phyloP scores from a whole-genome alignment of 2,797 vertebrate genomes.

The Psittacula derbiana region DNA sequence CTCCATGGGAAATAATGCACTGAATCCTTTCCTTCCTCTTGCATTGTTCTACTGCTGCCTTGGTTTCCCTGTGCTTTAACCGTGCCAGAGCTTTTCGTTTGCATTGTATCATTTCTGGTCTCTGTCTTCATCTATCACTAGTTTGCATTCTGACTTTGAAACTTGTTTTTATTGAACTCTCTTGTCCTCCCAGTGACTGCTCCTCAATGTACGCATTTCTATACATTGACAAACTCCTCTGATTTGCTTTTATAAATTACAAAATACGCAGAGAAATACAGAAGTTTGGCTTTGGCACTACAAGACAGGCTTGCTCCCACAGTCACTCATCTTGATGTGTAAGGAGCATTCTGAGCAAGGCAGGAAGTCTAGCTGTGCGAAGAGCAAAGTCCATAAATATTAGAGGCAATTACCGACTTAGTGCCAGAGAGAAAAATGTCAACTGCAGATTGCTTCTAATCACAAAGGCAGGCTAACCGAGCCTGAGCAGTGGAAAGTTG shows the following conservation, averaged over 20 bases:
- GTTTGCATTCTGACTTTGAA: not conserved
- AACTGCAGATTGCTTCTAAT: not conserved
- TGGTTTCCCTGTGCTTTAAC: not conserved
- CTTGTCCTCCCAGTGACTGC: not conserved
- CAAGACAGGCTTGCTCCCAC: not conserved
- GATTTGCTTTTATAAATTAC: not conserved
- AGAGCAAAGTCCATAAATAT: not conserved
- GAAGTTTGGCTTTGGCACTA: not conserved
- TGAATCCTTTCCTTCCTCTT: not conserved
- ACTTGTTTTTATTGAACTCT: not conserved
- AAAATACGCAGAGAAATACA: not conserved
- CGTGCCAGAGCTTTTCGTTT: not conserved
- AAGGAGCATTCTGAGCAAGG: not conserved
- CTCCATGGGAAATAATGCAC: not conserved
- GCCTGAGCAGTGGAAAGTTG: not conserved
- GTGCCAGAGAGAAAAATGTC: not conserved
- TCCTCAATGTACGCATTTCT: not conserved
- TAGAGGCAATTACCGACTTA: not conserved
- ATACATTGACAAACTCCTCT: slow-evolving; percentile 4
- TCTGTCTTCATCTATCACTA: not conserved
- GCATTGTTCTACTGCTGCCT: not conserved
- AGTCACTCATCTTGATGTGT: not conserved
- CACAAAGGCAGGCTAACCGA: not conserved
- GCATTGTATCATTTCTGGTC: not conserved
- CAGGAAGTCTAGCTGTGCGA: not conserved